A percentile compares a stretch with the other conserved stretches of the same genome.
Conservation (phyloP, 2,888 invertebrate species). For the Andrena minutula region DNA sequence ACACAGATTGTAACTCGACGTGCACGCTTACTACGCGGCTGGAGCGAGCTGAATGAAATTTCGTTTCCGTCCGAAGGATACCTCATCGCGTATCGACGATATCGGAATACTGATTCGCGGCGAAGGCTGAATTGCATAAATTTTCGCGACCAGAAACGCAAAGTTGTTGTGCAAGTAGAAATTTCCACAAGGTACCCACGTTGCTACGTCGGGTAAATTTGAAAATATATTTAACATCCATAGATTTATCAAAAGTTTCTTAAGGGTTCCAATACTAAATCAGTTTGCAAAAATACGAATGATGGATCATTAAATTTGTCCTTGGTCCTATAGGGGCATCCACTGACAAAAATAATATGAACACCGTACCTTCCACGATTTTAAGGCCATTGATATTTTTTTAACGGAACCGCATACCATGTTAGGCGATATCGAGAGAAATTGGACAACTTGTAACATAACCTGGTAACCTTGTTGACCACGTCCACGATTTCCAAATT, state of each 20-base stretch:
- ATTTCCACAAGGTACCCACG: not conserved
- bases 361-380: not conserved
- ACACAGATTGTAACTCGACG: constrained; percentile 24
- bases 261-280: not conserved
- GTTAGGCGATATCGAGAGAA: constrained; percentile 1
- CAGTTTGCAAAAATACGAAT: not conserved
- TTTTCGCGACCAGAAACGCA: constrained; percentile 43
- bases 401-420: constrained; percentile 8
- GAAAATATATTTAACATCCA: not conserved
- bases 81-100: constrained; percentile 28
- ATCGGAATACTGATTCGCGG: constrained; percentile 41
- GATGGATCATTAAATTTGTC: not conserved
- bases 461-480: constrained; percentile 9
- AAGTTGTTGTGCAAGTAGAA: constrained; percentile 26
- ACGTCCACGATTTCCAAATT: constrained; percentile 13
- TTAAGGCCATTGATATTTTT: constrained; percentile 6
- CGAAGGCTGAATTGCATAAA: constrained; percentile 51
- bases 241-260: no score
- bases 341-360: not conserved
- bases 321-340: not conserved
- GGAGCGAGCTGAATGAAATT: constrained; percentile 51
- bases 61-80: constrained; percentile 49
- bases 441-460: not conserved
- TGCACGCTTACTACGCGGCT: constrained; percentile 38
- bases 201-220: no score